These are phyloP conservation scores for Pseudomyrmex flavicornis DNA, from an alignment of 1,140 invertebrate genomes.

Conservation along the genomic window DNA sequence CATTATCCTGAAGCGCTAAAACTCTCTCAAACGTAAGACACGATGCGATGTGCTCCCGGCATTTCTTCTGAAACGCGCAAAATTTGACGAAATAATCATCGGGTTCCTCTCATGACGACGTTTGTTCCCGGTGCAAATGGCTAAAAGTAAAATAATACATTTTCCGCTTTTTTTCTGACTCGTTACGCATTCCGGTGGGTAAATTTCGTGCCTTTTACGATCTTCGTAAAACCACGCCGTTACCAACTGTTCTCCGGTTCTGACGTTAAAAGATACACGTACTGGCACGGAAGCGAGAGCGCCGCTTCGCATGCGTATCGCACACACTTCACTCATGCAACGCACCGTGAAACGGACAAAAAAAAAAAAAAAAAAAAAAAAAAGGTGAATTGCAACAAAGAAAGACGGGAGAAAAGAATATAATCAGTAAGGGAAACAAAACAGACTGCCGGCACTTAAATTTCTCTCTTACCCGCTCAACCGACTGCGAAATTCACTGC, in stretches of 20 bases:
- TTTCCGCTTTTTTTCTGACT: background rate
- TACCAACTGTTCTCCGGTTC: conserved; percentile 21
- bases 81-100: background rate
- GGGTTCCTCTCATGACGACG: background rate
- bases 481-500: conserved; percentile 64
- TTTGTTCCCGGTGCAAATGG: background rate
- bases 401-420: background rate
- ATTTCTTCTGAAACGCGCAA: background rate
- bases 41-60: background rate
- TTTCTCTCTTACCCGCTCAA: conserved; percentile 25
- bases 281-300: background rate
- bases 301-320: conserved; percentile 10
- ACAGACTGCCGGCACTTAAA: conserved; percentile 57
- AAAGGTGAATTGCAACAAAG: too few species aligned
- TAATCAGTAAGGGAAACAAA: conserved; percentile 44
- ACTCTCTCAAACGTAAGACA: background rate
- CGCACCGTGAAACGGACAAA: background rate
- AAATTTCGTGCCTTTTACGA: conserved; percentile 43
- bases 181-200: conserved; percentile 4
- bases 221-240: conserved; percentile 18
- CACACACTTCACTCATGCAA: conserved; percentile 9
- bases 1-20: conserved; percentile 22
- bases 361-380: background rate
- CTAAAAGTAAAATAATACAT: background rate
- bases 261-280: conserved; percentile 50